Evolutionary conservation across 1,140 invertebrate genomes (phyloP), one percentile per base, ranked within the genome.

Genomic region (Brachionus asplanchnoidis): DNA sequence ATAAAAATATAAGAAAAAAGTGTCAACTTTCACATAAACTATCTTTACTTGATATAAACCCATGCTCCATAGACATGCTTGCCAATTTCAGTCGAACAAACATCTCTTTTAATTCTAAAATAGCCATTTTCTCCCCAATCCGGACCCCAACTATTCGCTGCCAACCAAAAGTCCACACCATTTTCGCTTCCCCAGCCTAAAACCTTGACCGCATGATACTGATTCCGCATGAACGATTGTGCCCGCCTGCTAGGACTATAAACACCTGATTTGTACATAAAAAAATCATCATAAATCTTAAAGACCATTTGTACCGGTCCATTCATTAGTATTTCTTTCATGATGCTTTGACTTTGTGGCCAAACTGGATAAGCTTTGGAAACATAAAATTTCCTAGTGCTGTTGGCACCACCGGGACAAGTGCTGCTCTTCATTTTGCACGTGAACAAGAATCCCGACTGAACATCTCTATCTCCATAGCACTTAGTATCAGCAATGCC

Each of bases 231-330:
- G 56, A 73, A 28, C 8, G n/a, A 32, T 28, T 23, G 40, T 8
- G 50, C 36, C 11, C 8, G 6, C 17, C 3, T 60, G 8, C 20
- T 68, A 32, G 42, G 42, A 17, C 14, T 28, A 40, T 68, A 84
- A 36, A 84, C 14, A 32, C 82, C 82, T 32, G 82, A 84, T 84
- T 68, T 46, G 53, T 84, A 84, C 46, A 68, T 46, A 56, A 68
- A 68, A 84, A 84, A 84, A 20, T 84, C 60, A 84, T 84, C 50
- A 56, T 32, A 70, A 3, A 84, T 53, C 26, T 36, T 60, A 82
- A 82, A 95, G 3, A 94, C 94, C 20, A 95, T 94, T 93, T 97
- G 96, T 0, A 97, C 95, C n/a, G 96, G 95, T 84, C 96, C 96
- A 65, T 95, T 96, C 23, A 92, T 93, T 88, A 93, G 91, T 66